A percentile compares a stretch with the other conserved stretches of the same genome.
phyloP scores from a whole-genome alignment of 2,797 vertebrate species.

The Benthosema pterotum region DNA sequence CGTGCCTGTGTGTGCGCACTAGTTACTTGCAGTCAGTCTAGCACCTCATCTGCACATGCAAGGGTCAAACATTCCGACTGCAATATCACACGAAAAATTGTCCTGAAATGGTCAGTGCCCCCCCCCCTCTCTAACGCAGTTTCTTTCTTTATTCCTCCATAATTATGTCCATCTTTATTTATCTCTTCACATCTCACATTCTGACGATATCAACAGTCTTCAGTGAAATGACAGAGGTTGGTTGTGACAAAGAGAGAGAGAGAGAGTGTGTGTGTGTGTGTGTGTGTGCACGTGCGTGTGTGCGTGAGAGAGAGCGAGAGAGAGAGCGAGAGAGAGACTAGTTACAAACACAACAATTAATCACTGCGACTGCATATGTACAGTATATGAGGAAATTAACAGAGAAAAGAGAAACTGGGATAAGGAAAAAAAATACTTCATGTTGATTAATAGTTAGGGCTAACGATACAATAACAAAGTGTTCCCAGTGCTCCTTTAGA shows the following conservation, averaged over 20 bases:
- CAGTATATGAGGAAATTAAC: too few relatives aligned
- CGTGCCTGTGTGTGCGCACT: constrained; percentile 20
- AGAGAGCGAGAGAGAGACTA: neutral
- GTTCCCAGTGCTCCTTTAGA: constrained; percentile 55
- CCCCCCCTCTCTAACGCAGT: neutral
- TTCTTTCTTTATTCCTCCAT: neutral
- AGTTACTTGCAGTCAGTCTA: constrained; percentile 37
- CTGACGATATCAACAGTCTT: constrained; percentile 24
- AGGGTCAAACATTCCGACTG: too few relatives aligned
- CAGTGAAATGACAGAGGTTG: constrained; percentile 21
- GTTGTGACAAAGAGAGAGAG: constrained; percentile 12
- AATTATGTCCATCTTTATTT: constrained; percentile 9
- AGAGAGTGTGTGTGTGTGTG: too few relatives aligned
- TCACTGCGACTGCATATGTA: constrained; percentile 2
- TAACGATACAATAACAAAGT: constrained; percentile 50
- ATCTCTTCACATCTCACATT: neutral
- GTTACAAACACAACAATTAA: constrained; percentile 16
- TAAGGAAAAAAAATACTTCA: too few relatives aligned
- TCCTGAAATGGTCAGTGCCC: too few relatives aligned
- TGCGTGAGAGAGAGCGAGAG: too few relatives aligned
- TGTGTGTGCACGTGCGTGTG: too few relatives aligned
- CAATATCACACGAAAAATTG: too few relatives aligned
- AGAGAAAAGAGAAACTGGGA: too few relatives aligned
- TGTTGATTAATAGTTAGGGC: neutral
- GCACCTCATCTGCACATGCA: too few relatives aligned